A percentile compares a stretch with the other conserved stretches of the same genome.
phyloP scores from a whole-genome alignment of 2,797 vertebrate genomes.

The Pelodytes ibericus region DNA sequence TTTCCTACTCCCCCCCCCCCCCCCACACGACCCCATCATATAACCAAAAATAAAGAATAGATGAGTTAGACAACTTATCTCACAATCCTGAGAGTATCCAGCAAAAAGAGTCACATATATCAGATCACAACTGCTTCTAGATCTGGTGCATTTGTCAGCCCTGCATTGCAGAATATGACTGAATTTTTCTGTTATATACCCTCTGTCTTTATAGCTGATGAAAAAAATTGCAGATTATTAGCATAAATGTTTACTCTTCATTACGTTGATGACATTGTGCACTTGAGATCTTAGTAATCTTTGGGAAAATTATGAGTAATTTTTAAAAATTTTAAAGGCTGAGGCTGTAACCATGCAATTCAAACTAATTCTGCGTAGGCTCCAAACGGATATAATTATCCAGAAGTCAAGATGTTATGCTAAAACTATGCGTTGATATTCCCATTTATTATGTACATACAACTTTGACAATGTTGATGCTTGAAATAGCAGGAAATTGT shows the following conservation, averaged over 20 bases:
- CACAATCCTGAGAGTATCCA: slow-evolving; percentile 70
- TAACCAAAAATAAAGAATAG: slow-evolving; percentile 68
- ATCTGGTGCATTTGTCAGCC: slow-evolving; percentile 83
- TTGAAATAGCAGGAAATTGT: slow-evolving; percentile 99
- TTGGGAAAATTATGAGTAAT: slow-evolving; percentile 99
- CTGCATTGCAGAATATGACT: slow-evolving; percentile 92
- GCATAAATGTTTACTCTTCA: slow-evolving; percentile 99
- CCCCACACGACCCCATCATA: slow-evolving; percentile 46
- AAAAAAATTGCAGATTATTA: slow-evolving; percentile 99
- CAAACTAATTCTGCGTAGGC: slow-evolving; percentile 99
- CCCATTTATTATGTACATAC: slow-evolving; percentile 99
- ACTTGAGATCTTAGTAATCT: slow-evolving; percentile 99
- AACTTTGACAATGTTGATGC: slow-evolving; percentile 99
- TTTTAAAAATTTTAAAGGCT: slow-evolving; percentile 99
- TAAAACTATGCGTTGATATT: slow-evolving; percentile 99
- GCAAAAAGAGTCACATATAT: slow-evolving; percentile 75
- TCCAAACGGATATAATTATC: slow-evolving; percentile 99
- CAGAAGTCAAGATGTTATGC: slow-evolving; percentile 99
- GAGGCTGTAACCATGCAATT: slow-evolving; percentile 99
- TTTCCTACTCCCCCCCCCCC: slow-evolving; percentile 64
- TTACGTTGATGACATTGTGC: slow-evolving; percentile 99
- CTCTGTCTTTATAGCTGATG: slow-evolving; percentile 99
- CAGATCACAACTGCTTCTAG: slow-evolving; percentile 74
- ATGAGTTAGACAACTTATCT: slow-evolving; percentile 69
- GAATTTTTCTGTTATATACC: slow-evolving; percentile 98